These are phyloP conservation scores for Gymnorhina tibicen DNA, from an alignment of 2,113 vertebrate species.

Conservation along the genomic window DNA sequence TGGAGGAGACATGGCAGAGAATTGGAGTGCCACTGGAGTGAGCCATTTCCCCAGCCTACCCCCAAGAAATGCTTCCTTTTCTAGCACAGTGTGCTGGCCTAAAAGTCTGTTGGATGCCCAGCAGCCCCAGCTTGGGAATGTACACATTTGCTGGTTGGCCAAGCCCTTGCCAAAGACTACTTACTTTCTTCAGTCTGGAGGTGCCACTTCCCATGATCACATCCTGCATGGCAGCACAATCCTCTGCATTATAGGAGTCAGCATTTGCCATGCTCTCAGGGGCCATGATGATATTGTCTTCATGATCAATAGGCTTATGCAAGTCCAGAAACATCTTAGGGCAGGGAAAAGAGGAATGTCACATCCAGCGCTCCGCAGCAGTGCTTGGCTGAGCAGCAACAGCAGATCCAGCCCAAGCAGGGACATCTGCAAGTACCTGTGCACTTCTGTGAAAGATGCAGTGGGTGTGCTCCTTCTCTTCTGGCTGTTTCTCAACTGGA, in stretches of 20 bases:
- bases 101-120: not conserved
- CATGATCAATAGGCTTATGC: not conserved
- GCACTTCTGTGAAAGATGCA: not conserved
- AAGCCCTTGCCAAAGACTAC: not conserved
- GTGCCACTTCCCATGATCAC: not conserved
- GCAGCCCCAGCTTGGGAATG: not conserved
- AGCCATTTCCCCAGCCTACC: not conserved
- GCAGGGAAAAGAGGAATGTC: not conserved
- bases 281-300: not conserved
- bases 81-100: not conserved
- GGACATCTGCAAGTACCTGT: not conserved
- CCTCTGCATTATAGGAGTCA: not conserved
- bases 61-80: not conserved
- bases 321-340: not conserved
- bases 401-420: too few species aligned
- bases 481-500: not conserved
- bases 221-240: not conserved
- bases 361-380: too few species aligned
- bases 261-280: not conserved
- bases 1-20: not conserved
- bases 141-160: accelerated
- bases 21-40: not conserved
- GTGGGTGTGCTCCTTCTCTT: not conserved
- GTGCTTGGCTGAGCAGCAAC: not conserved
- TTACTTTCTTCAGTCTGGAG: not conserved